These are phyloP conservation scores for Mallotus villosus DNA, from an alignment of 2,797 vertebrate species.

Conservation along the genomic window DNA sequence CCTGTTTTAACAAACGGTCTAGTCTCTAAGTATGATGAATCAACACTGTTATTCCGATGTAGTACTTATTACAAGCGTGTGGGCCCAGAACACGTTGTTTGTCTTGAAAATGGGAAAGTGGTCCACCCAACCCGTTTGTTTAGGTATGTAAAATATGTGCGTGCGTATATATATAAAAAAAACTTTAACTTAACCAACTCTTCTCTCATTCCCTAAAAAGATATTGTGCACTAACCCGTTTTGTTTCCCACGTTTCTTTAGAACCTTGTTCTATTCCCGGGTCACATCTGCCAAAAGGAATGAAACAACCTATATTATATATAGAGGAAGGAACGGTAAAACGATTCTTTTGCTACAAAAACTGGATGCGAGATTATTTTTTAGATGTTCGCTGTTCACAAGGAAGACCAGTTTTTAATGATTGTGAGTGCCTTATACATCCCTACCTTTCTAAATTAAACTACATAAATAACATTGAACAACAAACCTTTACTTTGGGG, in stretches of 20 bases:
- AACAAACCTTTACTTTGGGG: too few species aligned
- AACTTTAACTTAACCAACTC: not conserved
- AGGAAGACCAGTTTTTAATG: too few species aligned
- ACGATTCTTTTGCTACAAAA: too few species aligned
- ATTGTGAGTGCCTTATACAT: too few species aligned
- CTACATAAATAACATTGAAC: too few species aligned
- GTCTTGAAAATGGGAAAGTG: constrained; percentile 39
- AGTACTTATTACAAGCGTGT: fast-evolving
- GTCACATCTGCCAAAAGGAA: not conserved
- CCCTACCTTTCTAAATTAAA: too few species aligned
- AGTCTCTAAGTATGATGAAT: fast-evolving
- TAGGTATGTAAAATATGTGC: constrained; percentile 26
- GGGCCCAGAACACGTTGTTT: constrained; percentile 35
- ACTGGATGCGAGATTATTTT: too few species aligned
- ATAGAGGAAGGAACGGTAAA: too few species aligned
- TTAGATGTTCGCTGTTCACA: too few species aligned
- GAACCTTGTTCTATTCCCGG: not conserved
- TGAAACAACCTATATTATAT: too few species aligned
- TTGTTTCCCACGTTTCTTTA: not conserved
- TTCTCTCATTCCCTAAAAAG: not conserved
- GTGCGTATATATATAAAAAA: not conserved
- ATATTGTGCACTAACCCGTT: not conserved
- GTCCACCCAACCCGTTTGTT: constrained; percentile 36
- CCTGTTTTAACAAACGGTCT: not conserved
- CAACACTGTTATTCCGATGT: constrained; percentile 38